Conservation (phyloP, 2,797 vertebrate species). For the Masticophis lateralis region DNA sequence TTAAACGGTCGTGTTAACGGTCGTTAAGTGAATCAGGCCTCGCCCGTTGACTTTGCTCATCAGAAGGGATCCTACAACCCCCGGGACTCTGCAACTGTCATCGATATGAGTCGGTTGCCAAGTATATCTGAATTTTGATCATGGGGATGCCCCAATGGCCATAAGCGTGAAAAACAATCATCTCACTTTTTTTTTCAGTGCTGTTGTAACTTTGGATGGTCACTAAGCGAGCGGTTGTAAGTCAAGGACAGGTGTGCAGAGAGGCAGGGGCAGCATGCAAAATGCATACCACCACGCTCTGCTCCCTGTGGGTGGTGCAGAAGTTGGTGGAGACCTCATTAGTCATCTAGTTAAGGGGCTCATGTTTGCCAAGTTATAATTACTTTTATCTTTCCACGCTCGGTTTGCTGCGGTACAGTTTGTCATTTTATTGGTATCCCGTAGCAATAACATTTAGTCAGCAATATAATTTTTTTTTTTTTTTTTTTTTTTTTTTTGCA, state of each 20-base stretch:
- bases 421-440: constrained; percentile 41
- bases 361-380: constrained; percentile 32
- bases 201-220: neutral
- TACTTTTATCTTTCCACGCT: constrained; percentile 33
- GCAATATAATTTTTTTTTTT: neutral
- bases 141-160: neutral
- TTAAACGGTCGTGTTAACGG: no score
- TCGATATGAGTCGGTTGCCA: neutral
- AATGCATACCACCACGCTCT: neutral
- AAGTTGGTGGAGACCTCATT: neutral
- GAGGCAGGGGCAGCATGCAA: no score
- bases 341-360: constrained; percentile 1
- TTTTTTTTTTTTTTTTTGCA: neutral
- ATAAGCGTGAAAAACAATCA: accelerated
- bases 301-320: neutral
- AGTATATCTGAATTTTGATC: neutral
- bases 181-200: neutral
- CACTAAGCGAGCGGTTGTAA: accelerated
- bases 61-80: neutral
- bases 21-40: neutral
- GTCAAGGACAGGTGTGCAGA: neutral
- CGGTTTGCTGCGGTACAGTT: constrained; percentile 16
- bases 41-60: neutral
- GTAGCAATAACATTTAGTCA: neutral
- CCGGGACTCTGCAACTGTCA: neutral